Percentiles rank a stretch among this genome's conserved stretches.
phyloP scores from a whole-genome alignment of 2,113 vertebrate species.

The Buteo buteo region DNA sequence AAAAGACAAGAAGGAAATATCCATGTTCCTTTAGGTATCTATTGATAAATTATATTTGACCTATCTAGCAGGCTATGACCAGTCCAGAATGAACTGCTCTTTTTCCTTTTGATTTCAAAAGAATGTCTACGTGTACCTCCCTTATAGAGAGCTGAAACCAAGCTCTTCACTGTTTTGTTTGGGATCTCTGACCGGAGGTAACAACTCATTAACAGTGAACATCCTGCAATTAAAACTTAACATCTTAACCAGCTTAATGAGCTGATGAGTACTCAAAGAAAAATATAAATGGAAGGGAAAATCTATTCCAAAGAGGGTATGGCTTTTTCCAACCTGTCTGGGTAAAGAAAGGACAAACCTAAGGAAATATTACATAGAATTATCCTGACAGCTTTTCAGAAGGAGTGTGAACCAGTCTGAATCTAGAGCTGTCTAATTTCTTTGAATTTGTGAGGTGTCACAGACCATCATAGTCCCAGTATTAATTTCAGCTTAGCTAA shows the following conservation, averaged over 20 bases:
- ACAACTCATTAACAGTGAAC: neutral
- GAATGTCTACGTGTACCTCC: neutral
- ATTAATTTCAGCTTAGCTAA: neutral
- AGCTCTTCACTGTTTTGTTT: neutral
- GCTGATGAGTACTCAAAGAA: neutral
- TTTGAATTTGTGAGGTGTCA: neutral
- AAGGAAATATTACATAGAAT: neutral
- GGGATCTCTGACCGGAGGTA: neutral
- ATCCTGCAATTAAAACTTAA: neutral
- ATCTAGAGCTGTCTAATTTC: neutral
- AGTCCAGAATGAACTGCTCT: neutral
- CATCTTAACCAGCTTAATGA: neutral
- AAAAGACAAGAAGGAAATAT: neutral
- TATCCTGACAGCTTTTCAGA: neutral
- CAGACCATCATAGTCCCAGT: neutral
- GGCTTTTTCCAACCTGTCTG: neutral
- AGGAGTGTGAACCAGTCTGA: neutral
- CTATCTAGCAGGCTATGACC: neutral
- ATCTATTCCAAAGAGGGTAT: neutral
- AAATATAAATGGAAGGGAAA: neutral
- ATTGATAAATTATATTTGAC: neutral
- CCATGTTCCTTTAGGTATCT: neutral
- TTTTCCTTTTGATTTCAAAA: neutral
- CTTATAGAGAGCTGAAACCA: neutral
- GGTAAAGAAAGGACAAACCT: neutral